phyloP scores from a whole-genome alignment of 2,113 vertebrate species.

The Lophotis ruficrista region DNA sequence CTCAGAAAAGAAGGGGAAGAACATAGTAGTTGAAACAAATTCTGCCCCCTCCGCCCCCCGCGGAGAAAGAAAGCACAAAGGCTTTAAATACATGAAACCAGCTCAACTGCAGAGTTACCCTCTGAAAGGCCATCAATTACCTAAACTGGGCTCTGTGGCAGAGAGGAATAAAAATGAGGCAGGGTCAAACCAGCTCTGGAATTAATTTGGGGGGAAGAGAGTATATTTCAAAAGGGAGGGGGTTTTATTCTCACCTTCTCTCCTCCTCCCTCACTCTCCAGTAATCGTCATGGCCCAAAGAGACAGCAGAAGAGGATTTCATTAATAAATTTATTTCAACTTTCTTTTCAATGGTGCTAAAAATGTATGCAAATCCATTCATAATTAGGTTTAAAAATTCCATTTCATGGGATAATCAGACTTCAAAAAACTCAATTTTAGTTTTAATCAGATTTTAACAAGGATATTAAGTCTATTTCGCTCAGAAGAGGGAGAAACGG shows the following conservation, averaged over 20 bases:
- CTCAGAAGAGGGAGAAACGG: constrained; percentile 79
- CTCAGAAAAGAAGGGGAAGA: neutral
- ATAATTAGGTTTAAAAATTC: constrained; percentile 89
- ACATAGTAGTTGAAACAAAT: neutral
- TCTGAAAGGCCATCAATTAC: constrained; percentile 24
- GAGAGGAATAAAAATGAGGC: neutral
- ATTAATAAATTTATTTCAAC: constrained; percentile 87
- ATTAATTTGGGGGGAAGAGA: neutral
- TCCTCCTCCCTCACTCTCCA: neutral
- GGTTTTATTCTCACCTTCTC: neutral
- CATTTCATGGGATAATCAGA: constrained; percentile 88
- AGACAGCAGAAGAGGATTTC: constrained; percentile 72
- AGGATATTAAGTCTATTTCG: constrained; percentile 83
- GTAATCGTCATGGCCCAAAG: constrained; percentile 56
- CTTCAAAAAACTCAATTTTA: constrained; percentile 87
- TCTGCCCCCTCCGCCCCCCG: neutral
- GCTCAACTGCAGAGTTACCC: neutral
- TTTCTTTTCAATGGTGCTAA: constrained; percentile 79
- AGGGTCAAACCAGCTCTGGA: neutral
- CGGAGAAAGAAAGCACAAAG: constrained; percentile 22
- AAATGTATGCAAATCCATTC: constrained; percentile 86
- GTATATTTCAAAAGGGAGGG: neutral
- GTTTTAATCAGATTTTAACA: constrained; percentile 89
- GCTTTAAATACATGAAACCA: neutral
- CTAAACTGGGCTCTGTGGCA: neutral